Evolutionary conservation across 64 coral and sea anemone genomes (phyloP).

Genomic region (Actinia equina): DNA sequence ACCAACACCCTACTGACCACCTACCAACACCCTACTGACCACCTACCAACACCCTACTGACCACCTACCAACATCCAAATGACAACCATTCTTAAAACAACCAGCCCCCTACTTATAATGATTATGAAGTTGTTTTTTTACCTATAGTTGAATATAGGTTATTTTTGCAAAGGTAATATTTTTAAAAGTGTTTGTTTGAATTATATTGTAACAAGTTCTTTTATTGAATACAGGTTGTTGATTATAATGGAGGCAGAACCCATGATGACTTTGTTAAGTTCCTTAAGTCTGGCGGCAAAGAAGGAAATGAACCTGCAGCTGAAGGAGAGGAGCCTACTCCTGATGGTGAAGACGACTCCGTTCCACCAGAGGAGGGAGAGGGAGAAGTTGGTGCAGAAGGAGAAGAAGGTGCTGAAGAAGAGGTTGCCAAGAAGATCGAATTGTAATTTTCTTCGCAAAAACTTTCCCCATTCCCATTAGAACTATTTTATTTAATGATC

Average conservation of each 20-base stretch:
- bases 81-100: no score
- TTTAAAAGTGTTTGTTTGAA: no score
- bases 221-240: conserved; percentile 56
- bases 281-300: conserved; percentile 88
- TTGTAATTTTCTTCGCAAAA: conserved; percentile 53
- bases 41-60: no score
- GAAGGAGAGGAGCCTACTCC: conserved; percentile 71
- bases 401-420: conserved; percentile 46
- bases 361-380: conserved; percentile 29
- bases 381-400: conserved; percentile 18
- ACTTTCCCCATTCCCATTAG: background rate
- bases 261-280: conserved; percentile 90
- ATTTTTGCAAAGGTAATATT: no score
- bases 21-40: no score
- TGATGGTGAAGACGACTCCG: conserved; percentile 48
- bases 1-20: no score
- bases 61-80: no score
- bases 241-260: conserved; percentile 94
- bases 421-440: conserved; percentile 58
- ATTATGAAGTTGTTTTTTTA: no score
- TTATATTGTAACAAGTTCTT: background rate
- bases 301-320: conserved; percentile 37
- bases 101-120: no score
- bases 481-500: background rate
- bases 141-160: no score